A percentile compares a stretch with the other conserved stretches of the same genome.
phyloP scores from a whole-genome alignment of 2,113 vertebrate species.

The Ailuropoda melanoleuca region DNA sequence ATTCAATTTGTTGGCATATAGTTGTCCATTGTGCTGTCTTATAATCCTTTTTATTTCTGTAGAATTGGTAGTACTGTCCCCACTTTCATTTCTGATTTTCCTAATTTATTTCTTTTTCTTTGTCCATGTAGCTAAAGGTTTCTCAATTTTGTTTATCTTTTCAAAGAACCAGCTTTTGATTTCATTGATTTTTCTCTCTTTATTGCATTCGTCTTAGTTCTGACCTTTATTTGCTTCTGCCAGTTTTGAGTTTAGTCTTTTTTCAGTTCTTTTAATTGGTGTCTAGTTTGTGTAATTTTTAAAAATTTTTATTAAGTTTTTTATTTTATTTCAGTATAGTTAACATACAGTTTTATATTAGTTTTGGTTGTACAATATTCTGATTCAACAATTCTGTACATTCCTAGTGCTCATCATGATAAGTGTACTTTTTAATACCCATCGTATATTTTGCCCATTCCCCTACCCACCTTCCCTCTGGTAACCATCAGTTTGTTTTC shows the following conservation, averaged over 20 bases:
- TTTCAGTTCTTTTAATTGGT: background rate
- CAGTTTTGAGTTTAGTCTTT: background rate
- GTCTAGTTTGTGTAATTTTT: slow-evolving; percentile 36
- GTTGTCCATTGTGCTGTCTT: background rate
- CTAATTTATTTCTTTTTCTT: background rate
- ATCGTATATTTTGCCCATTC: background rate
- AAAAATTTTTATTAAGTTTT: background rate
- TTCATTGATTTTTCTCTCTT: background rate
- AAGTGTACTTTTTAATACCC: background rate
- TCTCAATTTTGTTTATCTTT: background rate
- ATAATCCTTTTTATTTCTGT: background rate
- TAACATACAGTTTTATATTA: background rate
- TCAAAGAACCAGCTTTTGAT: background rate
- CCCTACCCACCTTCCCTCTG: background rate
- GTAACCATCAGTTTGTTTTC: background rate
- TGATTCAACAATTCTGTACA: background rate
- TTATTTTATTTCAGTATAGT: background rate
- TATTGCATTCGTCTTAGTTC: background rate
- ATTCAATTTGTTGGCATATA: background rate
- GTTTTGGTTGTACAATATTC: background rate
- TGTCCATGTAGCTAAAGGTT: background rate
- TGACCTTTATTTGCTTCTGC: background rate
- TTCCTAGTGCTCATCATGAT: background rate
- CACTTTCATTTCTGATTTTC: background rate
- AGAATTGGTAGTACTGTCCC: no score